Conservation (phyloP, 2,113 vertebrate species). For the Promerops cafer region DNA sequence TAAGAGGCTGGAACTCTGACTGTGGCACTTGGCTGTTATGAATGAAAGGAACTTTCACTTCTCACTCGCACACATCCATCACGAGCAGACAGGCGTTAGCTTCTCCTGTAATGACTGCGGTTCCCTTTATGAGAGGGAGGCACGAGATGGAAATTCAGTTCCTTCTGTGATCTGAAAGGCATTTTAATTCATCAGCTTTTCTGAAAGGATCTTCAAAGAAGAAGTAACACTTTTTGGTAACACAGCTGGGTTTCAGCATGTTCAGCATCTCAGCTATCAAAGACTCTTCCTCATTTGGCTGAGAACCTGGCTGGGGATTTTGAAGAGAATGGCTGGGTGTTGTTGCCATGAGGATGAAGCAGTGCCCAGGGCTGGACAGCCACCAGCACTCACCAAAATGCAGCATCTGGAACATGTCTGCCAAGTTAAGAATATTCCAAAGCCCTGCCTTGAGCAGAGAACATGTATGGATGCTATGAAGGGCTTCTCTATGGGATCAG, state of each 20-base stretch:
- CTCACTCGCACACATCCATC: not conserved
- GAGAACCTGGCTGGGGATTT: not conserved
- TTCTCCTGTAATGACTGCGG: not conserved
- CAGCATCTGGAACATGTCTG: not conserved
- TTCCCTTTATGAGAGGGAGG: not conserved
- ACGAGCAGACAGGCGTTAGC: not conserved
- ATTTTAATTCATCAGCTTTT: not conserved
- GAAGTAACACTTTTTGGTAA: not conserved
- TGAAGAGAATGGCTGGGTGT: not conserved
- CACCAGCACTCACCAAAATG: not conserved
- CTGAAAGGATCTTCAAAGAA: not conserved
- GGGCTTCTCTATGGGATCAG: not conserved
- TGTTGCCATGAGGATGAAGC: not conserved
- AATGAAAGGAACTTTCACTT: constrained; percentile 8
- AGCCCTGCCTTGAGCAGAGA: not conserved
- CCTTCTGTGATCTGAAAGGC: not conserved
- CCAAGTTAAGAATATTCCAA: not conserved
- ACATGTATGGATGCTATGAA: not conserved
- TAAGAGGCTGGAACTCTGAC: not conserved
- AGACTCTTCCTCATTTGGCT: not conserved
- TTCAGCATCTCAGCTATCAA: not conserved
- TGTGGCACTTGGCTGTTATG: not conserved
- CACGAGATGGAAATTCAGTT: not conserved
- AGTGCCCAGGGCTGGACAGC: not conserved
- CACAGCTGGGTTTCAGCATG: not conserved